phyloP scores from a whole-genome alignment of 1,140 invertebrate genomes.

The Harlomillsia oculata region DNA sequence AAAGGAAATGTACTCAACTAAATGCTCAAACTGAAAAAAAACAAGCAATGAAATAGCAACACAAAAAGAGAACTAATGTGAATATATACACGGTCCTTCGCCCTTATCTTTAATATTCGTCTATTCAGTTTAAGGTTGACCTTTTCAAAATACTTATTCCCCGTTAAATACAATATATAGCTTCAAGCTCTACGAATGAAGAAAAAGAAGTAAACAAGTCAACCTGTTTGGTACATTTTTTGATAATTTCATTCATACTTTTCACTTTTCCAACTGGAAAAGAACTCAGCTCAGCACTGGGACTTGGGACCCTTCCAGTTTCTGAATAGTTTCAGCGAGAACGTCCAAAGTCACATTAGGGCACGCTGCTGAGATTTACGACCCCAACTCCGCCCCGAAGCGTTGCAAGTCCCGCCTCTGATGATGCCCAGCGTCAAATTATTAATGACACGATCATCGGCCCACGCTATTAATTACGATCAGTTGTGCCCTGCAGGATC shows the following conservation, averaged over 20 bases:
- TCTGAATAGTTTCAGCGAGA: background rate
- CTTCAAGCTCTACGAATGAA: too few relatives aligned
- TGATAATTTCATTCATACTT: constrained; percentile 8
- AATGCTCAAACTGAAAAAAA: too few relatives aligned
- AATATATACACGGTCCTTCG: too few relatives aligned
- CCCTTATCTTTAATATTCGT: too few relatives aligned
- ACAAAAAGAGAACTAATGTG: too few relatives aligned
- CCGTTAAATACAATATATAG: too few relatives aligned
- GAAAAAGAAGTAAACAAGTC: too few relatives aligned
- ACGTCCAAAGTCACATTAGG: constrained; percentile 5
- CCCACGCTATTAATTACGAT: constrained; percentile 19
- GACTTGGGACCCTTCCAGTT: background rate
- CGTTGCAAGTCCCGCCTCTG: constrained; percentile 15
- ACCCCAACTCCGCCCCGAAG: constrained; percentile 6
- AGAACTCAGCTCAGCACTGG: background rate
- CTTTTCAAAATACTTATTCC: too few relatives aligned
- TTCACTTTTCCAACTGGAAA: background rate
- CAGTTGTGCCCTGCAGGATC: background rate
- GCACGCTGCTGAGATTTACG: constrained; percentile 16
- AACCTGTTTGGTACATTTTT: too few relatives aligned
- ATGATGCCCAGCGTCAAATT: constrained; percentile 13
- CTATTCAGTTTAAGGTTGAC: too few relatives aligned
- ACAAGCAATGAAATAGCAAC: too few relatives aligned
- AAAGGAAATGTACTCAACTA: too few relatives aligned
- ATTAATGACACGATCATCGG: constrained; percentile 19